A percentile compares a stretch with the other conserved stretches of the same genome.
Evolutionary conservation across 2,888 invertebrate genomes (phyloP).

Genomic region (Panzeria rudis): DNA sequence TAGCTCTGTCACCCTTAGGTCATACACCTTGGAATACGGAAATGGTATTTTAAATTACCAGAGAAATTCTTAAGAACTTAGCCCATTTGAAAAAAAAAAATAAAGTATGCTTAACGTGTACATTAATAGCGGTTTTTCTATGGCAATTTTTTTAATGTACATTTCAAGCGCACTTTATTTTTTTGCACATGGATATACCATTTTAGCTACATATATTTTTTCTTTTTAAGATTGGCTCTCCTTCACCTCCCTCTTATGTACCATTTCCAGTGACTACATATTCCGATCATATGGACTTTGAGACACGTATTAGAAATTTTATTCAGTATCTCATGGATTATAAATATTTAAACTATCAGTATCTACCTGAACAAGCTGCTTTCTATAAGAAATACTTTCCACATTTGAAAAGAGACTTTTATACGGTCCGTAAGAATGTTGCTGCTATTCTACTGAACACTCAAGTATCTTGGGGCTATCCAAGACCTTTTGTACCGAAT

Average conservation of each 20-base stretch:
- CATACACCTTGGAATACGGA: constrained; percentile 80
- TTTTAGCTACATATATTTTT: constrained; percentile 37
- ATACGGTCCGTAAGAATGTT: constrained; percentile 77
- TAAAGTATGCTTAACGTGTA: too few species aligned
- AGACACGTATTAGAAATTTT: constrained; percentile 79
- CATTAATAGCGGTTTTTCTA: too few species aligned
- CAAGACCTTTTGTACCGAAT: constrained; percentile 82
- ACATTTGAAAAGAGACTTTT: constrained; percentile 76
- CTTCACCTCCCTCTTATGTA: constrained; percentile 81
- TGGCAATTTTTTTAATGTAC: too few species aligned
- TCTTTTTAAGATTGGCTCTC: constrained; percentile 76
- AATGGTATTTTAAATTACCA: constrained; percentile 73
- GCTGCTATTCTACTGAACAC: constrained; percentile 81
- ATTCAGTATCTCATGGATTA: constrained; percentile 71
- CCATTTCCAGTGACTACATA: constrained; percentile 78
- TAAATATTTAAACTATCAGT: constrained; percentile 74
- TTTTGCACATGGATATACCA: too few species aligned
- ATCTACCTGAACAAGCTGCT: constrained; percentile 79
- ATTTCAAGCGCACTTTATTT: too few species aligned
- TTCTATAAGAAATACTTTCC: constrained; percentile 79
- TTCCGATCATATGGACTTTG: constrained; percentile 81
- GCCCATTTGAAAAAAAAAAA: too few species aligned
- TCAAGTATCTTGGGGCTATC: constrained; percentile 80
- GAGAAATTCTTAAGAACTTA: too few species aligned
- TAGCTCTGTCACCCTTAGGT: constrained; percentile 79